Conservation (phyloP, 2,888 invertebrate species). For the Agrochola macilenta region DNA sequence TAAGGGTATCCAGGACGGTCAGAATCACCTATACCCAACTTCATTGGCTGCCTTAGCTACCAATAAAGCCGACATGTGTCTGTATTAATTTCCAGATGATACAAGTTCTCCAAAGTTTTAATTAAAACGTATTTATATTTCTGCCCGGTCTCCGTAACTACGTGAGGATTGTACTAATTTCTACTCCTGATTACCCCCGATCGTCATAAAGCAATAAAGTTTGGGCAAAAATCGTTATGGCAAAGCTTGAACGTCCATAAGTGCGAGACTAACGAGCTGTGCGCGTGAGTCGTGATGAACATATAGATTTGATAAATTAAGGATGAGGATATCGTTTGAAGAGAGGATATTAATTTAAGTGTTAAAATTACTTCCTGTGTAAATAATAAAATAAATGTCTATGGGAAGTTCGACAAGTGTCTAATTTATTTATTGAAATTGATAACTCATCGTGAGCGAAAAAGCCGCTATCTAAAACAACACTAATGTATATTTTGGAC, state of each 20-base stretch:
- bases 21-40: constrained; percentile 22
- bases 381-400: constrained; percentile 29
- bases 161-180: constrained; percentile 64
- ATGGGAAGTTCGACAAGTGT: constrained; percentile 39
- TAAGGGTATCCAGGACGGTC: constrained; percentile 6
- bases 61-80: constrained; percentile 50
- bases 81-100: constrained; percentile 58
- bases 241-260: constrained; percentile 57
- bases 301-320: constrained; percentile 67
- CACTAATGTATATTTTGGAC: constrained; percentile 3
- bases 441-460: constrained; percentile 34
- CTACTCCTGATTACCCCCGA: constrained; percentile 66
- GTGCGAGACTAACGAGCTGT: constrained; percentile 70
- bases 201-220: constrained; percentile 72
- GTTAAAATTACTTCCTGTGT: constrained; percentile 62
- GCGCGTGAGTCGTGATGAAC: constrained; percentile 65
- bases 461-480: constrained; percentile 19
- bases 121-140: constrained; percentile 68
- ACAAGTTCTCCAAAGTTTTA: constrained; percentile 62
- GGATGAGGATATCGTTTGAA: constrained; percentile 59
- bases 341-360: constrained; percentile 54
- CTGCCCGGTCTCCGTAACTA: constrained; percentile 55
- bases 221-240: constrained; percentile 69
- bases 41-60: constrained; percentile 22
- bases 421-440: constrained; percentile 49